Conservation (phyloP, 92 coral and sea anemone species). For the Parazoanthus atlanticus region DNA sequence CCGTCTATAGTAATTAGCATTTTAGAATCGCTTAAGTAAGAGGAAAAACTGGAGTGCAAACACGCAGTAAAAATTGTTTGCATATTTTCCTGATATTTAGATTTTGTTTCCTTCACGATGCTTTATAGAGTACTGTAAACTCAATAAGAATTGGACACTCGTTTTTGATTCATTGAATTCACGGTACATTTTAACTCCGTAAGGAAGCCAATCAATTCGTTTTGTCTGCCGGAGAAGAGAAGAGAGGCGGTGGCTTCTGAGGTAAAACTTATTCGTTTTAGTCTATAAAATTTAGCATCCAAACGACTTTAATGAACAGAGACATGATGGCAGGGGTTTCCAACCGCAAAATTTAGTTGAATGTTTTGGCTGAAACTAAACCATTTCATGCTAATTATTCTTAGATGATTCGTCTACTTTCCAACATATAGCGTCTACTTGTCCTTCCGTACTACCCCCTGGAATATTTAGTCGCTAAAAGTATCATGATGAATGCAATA, state of each 20-base stretch:
- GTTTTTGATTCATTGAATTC: too few species aligned
- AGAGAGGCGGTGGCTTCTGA: not conserved
- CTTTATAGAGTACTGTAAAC: not conserved
- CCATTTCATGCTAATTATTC: not conserved
- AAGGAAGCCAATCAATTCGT: not conserved
- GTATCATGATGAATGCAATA: not conserved
- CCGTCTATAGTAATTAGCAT: conserved; percentile 7
- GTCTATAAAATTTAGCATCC: not conserved
- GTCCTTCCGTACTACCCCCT: not conserved
- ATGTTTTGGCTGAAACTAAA: not conserved
- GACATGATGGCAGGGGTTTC: not conserved
- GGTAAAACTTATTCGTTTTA: not conserved
- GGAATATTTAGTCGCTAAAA: not conserved
- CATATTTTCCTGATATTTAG: not conserved
- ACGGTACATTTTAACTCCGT: not conserved
- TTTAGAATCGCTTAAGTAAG: not conserved
- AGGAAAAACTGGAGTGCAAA: not conserved
- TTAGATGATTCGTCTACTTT: not conserved
- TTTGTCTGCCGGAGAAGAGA: not conserved
- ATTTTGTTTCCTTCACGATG: not conserved
- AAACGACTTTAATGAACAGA: not conserved
- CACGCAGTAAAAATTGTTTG: not conserved
- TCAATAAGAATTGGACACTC: not conserved
- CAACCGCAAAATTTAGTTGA: not conserved
- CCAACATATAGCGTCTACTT: not conserved